Base-by-base conservation (phyloP, 2,113 vertebrate species). In the Athene noctua region DNA sequence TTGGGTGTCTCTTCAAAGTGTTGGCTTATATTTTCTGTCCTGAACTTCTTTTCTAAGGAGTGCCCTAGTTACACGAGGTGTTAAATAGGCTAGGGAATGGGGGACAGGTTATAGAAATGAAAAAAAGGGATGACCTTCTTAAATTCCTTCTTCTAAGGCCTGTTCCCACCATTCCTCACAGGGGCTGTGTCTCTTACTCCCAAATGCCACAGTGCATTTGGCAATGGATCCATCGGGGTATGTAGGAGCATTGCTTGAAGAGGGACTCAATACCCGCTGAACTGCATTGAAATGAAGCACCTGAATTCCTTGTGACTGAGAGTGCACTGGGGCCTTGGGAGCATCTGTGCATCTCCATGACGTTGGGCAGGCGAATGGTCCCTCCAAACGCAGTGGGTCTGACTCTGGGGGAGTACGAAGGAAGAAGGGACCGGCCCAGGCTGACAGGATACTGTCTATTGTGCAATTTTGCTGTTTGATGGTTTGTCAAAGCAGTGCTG, bases 11-110 rank as follows among this genome's bases (percentile, higher is more conserved):
- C 62, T 95, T 81, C 13, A 16, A 88, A 72, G 47, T 15, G 13
- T 58, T 46, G 36, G 40, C 58, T 96, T 92, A n/a, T 36, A 52
- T 97, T 97, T 97, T 94, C 36, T 75, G 9, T 10, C 40, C 77
- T 80, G 34, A 47, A 13, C 38, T 82, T 5, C 29, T 88, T 80
- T 92, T 83, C 38, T 27, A 57, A 70, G 90, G 46, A 86, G 67
- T 51, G 38, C 57, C 46, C 42, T 86, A 3, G 8, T 22, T 38
- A 26, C 8, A 1, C 5, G 67, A 91, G 58, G 68, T 30, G 38
- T 70, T 75, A 88, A 73, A 42, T 49, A 57, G 23, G 47, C 30
- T 74, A 46, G 26, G 52, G 49, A 10, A 18, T 13, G 23, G 11
- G 13, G 52, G 12, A n/a, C 19, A 19, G 47, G 52, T 81, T 49